phyloP scores from a whole-genome alignment of 2,888 invertebrate genomes.

The Pachydiplax longipennis region DNA sequence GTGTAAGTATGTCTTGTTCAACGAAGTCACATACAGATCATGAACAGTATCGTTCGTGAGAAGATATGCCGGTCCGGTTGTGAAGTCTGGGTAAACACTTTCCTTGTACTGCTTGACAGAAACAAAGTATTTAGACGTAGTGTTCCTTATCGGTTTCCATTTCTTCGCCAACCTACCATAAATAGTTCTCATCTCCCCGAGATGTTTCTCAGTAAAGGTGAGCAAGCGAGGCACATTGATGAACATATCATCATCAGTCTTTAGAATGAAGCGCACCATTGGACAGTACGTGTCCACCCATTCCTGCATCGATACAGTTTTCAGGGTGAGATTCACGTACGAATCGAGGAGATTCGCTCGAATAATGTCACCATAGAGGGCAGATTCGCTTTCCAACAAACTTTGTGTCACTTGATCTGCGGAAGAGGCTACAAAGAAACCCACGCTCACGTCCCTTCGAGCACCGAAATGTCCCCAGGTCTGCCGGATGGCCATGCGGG shows the following conservation, averaged over 20 bases:
- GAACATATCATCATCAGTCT: constrained; percentile 91
- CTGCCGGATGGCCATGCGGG: constrained; percentile 77
- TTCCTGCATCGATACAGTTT: constrained; percentile 82
- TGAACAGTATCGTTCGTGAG: constrained; percentile 77
- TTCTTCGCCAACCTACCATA: constrained; percentile 83
- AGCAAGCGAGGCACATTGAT: constrained; percentile 80
- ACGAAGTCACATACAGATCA: constrained; percentile 73
- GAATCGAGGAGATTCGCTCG: constrained; percentile 77
- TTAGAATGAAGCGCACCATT: constrained; percentile 76
- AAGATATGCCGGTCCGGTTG: constrained; percentile 91
- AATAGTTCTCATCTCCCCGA: constrained; percentile 66
- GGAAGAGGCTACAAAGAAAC: constrained; percentile 73
- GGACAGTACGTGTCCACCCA: constrained; percentile 82
- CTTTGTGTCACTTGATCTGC: constrained; percentile 49
- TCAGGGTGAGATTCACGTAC: constrained; percentile 83
- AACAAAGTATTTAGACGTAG: constrained; percentile 88
- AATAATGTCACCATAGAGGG: constrained; percentile 78
- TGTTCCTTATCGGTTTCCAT: constrained; percentile 86
- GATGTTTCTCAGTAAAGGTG: constrained; percentile 69
- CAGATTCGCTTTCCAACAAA: constrained; percentile 66
- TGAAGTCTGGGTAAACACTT: constrained; percentile 83
- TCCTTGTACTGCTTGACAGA: constrained; percentile 78
- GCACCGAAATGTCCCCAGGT: constrained; percentile 80
- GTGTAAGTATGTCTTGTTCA: constrained; percentile 77
- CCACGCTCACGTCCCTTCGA: constrained; percentile 68